Conservation (phyloP, 2,113 vertebrate species). For the Pygathrix nemaeus region DNA sequence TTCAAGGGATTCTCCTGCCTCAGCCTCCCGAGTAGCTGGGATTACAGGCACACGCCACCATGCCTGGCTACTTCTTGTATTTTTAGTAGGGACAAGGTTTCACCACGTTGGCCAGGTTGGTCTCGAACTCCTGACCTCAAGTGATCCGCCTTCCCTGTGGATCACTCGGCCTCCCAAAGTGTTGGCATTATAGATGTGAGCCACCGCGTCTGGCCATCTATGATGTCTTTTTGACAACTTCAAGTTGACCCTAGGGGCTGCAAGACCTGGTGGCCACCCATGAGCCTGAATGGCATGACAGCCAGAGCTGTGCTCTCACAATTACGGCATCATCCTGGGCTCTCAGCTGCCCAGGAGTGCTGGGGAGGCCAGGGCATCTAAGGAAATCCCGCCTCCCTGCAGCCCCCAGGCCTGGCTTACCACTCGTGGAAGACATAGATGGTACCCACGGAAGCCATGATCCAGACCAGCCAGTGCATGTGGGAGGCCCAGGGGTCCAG, state of each 20-base stretch:
- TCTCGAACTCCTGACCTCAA: too few relatives aligned
- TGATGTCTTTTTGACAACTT: not conserved
- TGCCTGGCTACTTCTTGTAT: too few relatives aligned
- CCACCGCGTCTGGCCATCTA: not conserved
- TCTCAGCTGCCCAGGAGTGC: not conserved
- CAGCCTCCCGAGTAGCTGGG: too few relatives aligned
- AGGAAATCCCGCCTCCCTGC: not conserved
- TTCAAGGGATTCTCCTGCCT: too few relatives aligned
- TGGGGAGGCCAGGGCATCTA: not conserved
- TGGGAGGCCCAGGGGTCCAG: constrained; percentile 93
- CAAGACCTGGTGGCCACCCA: not conserved
- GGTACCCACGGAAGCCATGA: constrained; percentile 94
- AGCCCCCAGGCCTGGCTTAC: constrained; percentile 80
- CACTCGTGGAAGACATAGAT: constrained; percentile 95
- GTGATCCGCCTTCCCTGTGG: too few relatives aligned
- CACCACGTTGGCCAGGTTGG: too few relatives aligned
- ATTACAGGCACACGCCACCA: too few relatives aligned
- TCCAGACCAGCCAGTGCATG: constrained; percentile 98
- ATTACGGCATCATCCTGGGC: not conserved
- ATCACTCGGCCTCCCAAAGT: too few relatives aligned
- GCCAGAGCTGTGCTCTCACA: not conserved
- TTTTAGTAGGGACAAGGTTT: too few relatives aligned
- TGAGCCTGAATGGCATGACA: not conserved
- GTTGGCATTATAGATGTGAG: too few relatives aligned
- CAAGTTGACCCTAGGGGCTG: not conserved